Conservation (phyloP, 2,113 vertebrate species). For the Semnornis frantzii region DNA sequence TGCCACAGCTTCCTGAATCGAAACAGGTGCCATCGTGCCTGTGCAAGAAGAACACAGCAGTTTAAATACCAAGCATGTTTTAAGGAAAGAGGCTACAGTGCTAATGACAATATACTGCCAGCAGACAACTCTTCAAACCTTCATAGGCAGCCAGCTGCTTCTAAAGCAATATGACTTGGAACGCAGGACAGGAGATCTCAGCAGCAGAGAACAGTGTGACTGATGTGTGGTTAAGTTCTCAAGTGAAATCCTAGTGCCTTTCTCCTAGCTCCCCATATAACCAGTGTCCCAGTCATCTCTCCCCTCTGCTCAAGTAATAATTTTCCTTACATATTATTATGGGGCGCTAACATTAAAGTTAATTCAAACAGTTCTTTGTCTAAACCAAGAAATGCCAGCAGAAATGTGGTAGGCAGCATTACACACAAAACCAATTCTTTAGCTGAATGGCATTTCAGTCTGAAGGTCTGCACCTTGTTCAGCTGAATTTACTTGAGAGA, state of each 20-base stretch:
- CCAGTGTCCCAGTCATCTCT: background rate
- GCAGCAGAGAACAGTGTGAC: accelerated
- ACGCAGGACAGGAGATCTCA: background rate
- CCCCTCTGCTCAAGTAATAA: background rate
- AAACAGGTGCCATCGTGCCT: background rate
- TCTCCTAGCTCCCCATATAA: background rate
- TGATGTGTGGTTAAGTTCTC: background rate
- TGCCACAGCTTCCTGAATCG: background rate
- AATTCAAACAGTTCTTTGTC: background rate
- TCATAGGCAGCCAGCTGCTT: background rate
- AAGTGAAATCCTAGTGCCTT: accelerated
- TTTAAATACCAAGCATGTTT: accelerated
- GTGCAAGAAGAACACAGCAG: background rate
- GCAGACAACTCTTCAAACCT: background rate
- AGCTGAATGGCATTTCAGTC: background rate
- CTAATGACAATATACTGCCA: accelerated
- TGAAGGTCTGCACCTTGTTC: background rate
- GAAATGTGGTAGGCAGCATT: background rate
- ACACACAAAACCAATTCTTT: background rate
- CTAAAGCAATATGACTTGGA: background rate
- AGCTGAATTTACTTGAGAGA: background rate
- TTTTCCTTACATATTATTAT: background rate
- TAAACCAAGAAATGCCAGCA: background rate
- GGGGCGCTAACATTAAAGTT: background rate
- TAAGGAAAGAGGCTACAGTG: background rate